phyloP scores from a whole-genome alignment of 2,888 invertebrate species.

The Hemaris fuciformis region DNA sequence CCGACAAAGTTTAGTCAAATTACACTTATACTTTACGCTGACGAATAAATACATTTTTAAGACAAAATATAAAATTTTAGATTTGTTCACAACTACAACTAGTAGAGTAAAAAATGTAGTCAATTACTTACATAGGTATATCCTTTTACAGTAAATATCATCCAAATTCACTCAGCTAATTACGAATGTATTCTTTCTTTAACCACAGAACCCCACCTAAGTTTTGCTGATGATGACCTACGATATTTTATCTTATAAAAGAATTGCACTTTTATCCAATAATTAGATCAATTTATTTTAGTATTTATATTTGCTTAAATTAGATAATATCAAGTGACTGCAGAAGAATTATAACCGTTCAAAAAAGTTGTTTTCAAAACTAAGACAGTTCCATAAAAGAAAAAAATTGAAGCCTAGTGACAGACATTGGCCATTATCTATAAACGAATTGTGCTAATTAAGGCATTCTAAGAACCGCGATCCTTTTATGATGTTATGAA shows the following conservation, averaged over 20 bases:
- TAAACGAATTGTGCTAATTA: not conserved
- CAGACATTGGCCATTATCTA: not conserved
- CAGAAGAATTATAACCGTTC: too few species aligned
- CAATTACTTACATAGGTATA: not conserved
- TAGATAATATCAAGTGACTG: too few species aligned
- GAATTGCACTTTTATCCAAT: too few species aligned
- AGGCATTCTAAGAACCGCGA: not conserved
- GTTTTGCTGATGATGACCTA: too few species aligned
- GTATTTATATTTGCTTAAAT: too few species aligned
- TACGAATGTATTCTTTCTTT: not conserved
- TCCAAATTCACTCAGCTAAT: not conserved
- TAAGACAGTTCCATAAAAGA: not conserved
- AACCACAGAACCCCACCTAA: too few species aligned
- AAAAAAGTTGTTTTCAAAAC: not conserved
- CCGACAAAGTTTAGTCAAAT: not conserved
- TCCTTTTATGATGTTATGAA: not conserved
- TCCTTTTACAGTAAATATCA: not conserved
- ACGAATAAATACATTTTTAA: not conserved
- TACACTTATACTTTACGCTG: not conserved
- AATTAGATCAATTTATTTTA: too few species aligned
- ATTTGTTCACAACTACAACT: not conserved
- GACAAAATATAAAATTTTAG: not conserved
- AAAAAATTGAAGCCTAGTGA: not conserved
- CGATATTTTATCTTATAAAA: too few species aligned
- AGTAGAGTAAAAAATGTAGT: not conserved